phyloP scores from a whole-genome alignment of 2,888 invertebrate genomes.

The Lysandra coridon region DNA sequence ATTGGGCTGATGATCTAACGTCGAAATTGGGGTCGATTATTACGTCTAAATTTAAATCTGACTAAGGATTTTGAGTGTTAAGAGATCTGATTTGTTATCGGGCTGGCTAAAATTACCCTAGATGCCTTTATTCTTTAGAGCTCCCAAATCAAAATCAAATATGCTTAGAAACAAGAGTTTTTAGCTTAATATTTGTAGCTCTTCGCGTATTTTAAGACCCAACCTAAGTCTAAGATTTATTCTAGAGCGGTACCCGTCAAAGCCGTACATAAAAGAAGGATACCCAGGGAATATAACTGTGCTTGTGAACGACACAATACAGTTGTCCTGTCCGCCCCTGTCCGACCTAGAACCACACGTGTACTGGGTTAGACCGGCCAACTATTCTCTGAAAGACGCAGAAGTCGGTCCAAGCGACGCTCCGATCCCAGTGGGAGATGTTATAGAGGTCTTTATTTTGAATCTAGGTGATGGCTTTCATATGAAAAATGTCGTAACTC shows the following conservation, averaged over 20 bases:
- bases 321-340: constrained; percentile 88
- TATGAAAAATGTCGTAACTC: background rate
- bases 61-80: background rate
- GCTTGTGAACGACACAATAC: constrained; percentile 84
- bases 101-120: background rate
- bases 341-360: constrained; percentile 92
- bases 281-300: constrained; percentile 91
- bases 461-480: constrained; percentile 55
- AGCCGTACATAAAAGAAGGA: constrained; percentile 90
- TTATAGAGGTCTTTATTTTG: constrained; percentile 66
- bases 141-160: background rate
- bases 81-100: background rate
- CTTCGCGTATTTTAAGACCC: background rate
- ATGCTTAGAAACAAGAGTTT: background rate
- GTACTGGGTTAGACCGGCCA: constrained; percentile 85
- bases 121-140: background rate
- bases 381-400: constrained; percentile 60
- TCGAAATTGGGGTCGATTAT: constrained; percentile 16
- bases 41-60: constrained; percentile 16
- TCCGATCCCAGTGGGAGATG: constrained; percentile 61
- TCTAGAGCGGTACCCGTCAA: constrained; percentile 90
- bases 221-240: constrained; percentile 39
- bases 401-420: constrained; percentile 70
- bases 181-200: background rate
- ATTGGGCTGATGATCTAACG: constrained; percentile 17